phyloP scores from a whole-genome alignment of 1,140 invertebrate genomes.

The Scaptomyza pallida region DNA sequence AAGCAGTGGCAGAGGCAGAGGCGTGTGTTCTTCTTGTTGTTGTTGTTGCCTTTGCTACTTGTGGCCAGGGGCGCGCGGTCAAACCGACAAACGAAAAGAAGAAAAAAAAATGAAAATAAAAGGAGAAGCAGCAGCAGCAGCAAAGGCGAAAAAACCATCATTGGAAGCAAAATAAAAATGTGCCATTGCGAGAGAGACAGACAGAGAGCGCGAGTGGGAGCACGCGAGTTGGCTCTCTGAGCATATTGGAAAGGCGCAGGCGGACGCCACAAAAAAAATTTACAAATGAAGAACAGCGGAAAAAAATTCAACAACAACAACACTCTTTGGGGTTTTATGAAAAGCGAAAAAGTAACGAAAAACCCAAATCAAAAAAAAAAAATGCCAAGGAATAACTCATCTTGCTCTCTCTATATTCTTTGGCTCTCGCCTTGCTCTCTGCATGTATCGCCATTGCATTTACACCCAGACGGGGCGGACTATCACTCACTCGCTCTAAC shows the following conservation, averaged over 20 bases:
- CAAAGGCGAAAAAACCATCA: conserved; percentile 35
- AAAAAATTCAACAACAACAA: conserved; percentile 46
- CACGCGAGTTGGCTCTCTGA: conserved; percentile 38
- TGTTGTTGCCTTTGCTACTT: conserved; percentile 59
- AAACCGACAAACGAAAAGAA: conserved; percentile 45
- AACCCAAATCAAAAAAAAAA: conserved; percentile 22
- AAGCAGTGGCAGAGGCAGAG: conserved; percentile 42
- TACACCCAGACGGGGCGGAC: no score
- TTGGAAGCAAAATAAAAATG: conserved; percentile 56
- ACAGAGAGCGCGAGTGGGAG: conserved; percentile 20
- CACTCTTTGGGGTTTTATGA: conserved; percentile 25
- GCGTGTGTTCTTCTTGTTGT: conserved; percentile 38
- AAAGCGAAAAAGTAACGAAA: conserved; percentile 19
- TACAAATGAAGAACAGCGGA: conserved; percentile 36
- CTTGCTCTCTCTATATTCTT: conserved; percentile 1
- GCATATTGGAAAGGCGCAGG: conserved; percentile 62
- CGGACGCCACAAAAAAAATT: conserved; percentile 27
- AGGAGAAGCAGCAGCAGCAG: conserved; percentile 14
- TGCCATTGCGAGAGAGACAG: conserved; percentile 16
- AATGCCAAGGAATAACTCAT: conserved; percentile 42
- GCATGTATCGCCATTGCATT: no score
- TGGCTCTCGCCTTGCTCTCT: neutral
- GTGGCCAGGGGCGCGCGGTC: conserved; percentile 67
- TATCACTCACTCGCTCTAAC: neutral
- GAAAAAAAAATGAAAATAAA: conserved; percentile 28